Evolutionary conservation across 2,113 vertebrate genomes (phyloP), one percentile per base, ranked within the genome.

Genomic region (Myodes glareolus): DNA sequence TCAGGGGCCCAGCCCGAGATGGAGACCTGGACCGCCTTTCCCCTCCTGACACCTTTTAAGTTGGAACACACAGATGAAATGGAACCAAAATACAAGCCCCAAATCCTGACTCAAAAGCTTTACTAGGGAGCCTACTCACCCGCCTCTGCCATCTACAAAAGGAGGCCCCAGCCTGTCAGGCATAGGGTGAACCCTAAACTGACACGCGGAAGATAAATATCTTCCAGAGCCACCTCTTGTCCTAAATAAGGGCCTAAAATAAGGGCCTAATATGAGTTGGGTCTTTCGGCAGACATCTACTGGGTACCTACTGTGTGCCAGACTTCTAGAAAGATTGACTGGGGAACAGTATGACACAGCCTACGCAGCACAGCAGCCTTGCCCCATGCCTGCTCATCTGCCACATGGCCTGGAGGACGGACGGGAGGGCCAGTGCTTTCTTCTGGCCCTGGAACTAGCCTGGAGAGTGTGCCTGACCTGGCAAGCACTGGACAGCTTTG

Each of bases 11-110:
- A 75, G 50, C 33, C 73, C 12, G 1, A 0, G 33, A 25, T 31
- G 75, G 47, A 50, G 3, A n/a, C 68, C 47, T 61, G 14, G 12
- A 52, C 39, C 65, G 45, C 76, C 55, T 50, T 85, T 67, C 58
- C 82, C 3, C n/a, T 63, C 27, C 33, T 3, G 42, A 45, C 33
- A 0, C 0, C 33, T 5, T 0, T 61, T 4, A 45, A 33, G 25
- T 11, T 39, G 52, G 70, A 76, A 65, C 47, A 25, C 0, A 0
- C 63, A 84, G 89, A 31, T 12, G 39, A 78, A 42, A 42, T 2
- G 47, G 47, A 78, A 55, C 27, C 8, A 33, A 86, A 42, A 68
- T 27, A 25, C 0, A 4, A 33, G n/a, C 52, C 68, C 7, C 7
- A 27, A 67, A 31, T 39, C 19, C 72, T 67, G 52, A 90, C 17